Evolutionary conservation across 1,140 invertebrate genomes (phyloP), one percentile per base, ranked within the genome.

Genomic region (Ectropis grisescens): DNA sequence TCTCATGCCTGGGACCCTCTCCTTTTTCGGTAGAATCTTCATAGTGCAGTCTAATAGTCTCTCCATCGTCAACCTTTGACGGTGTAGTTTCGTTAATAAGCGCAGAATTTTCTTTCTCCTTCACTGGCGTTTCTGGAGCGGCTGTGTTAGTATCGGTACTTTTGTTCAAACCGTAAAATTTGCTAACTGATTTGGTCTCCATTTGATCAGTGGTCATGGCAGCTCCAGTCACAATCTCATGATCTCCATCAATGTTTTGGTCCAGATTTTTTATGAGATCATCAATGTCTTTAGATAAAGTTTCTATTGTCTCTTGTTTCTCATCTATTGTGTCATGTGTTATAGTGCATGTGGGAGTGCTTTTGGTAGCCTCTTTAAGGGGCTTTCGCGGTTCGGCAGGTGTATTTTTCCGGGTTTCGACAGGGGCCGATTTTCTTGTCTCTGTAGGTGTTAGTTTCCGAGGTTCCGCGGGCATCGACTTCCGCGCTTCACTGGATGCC

Each of bases 21-120:
- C 68, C 50, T 34, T 74, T 80, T 33, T 79, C 68, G 19, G 40
- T 41, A 10, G 69, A 65, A 46, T 79, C 72, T 25, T 74, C 67
- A 56, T 79, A 78, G 48, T 66, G 65, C 26, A 82, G 56, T 35
- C 66, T 61, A 10, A 82, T 74, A 52, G 68, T 80, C 47, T 82
- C 80, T 53, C 64, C 68, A 33, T 75, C 74, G 42, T 80, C 72
- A 43, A 45, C 68, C 41, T 79, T 82, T 16, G 68, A 71, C 8
- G 71, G 72, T 2, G 74, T 81, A 40, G 58, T 70, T 37, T 83
- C 81, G 50, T 74, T 70, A 4, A 58, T 47, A 10, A 80, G 31
- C 16, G 67, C 47, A 41, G 68, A 53, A 6, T 53, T 39, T 15
- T 84, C 78, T 47, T 75, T 81, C 28, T 78, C 76, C 60, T 81